phyloP scores from a whole-genome alignment of 1,140 invertebrate species.

The Muscidifurax raptorellus region DNA sequence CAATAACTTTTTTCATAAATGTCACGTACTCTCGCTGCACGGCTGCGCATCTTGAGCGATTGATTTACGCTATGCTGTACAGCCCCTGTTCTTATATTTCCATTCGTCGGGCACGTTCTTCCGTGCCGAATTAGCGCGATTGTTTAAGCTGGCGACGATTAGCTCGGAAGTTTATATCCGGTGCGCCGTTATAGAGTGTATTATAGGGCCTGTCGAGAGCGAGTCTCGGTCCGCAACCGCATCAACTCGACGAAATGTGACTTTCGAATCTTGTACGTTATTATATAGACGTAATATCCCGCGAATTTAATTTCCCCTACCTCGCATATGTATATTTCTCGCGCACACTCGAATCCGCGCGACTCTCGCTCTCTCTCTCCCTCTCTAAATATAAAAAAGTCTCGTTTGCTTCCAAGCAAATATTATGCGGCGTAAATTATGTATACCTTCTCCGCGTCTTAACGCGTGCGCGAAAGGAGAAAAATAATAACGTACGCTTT shows the following conservation, averaged over 20 bases:
- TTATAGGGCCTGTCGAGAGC: too few relatives aligned
- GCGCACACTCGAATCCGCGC: too few relatives aligned
- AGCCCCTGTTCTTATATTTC: neutral
- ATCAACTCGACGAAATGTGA: too few relatives aligned
- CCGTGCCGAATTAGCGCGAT: neutral
- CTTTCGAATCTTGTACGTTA: too few relatives aligned
- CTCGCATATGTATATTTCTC: too few relatives aligned
- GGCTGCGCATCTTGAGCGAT: neutral
- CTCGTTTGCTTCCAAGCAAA: neutral
- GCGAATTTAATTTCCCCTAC: neutral
- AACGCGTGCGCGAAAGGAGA: neutral
- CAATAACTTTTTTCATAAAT: constrained; percentile 23
- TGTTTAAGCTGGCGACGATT: neutral
- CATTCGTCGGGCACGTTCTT: neutral
- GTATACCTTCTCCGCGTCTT: too few relatives aligned
- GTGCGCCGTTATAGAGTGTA: neutral
- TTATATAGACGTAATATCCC: neutral
- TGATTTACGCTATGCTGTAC: neutral
- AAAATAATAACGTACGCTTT: neutral
- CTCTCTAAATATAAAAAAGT: neutral
- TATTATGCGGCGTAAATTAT: neutral
- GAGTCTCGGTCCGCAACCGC: too few relatives aligned
- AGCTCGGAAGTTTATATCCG: constrained; percentile 2
- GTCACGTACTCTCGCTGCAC: neutral
- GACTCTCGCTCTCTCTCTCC: too few relatives aligned